Conservation (phyloP, 2,113 vertebrate species). For the Callospermophilus lateralis region DNA sequence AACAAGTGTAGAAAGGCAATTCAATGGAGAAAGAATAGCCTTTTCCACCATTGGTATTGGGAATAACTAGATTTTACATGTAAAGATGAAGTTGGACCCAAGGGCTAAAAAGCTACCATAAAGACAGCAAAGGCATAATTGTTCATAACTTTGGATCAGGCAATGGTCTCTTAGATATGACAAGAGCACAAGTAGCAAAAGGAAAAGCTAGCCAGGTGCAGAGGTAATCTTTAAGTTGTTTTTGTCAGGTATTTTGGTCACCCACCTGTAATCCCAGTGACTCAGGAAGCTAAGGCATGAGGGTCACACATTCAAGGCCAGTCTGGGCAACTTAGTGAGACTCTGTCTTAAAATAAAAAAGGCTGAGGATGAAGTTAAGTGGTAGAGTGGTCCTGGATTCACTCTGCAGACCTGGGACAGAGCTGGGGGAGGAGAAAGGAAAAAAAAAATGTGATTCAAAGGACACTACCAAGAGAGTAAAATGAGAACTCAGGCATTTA, state of each 20-base stretch:
- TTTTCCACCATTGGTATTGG: not conserved
- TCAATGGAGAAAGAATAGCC: conserved; percentile 5
- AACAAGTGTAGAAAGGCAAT: not conserved
- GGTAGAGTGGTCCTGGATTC: too few relatives aligned
- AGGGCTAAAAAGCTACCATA: not conserved
- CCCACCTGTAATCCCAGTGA: too few relatives aligned
- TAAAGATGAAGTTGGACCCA: not conserved
- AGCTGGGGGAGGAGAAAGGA: too few relatives aligned
- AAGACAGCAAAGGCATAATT: not conserved
- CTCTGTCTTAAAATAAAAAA: too few relatives aligned
- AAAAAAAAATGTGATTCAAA: not conserved
- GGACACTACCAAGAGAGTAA: not conserved
- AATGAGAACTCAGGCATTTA: not conserved
- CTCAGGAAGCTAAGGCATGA: too few relatives aligned
- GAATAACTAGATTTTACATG: not conserved
- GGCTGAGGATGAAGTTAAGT: too few relatives aligned
- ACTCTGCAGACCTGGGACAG: too few relatives aligned
- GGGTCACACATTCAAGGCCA: too few relatives aligned
- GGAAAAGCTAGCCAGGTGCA: not conserved
- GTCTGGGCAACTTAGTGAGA: too few relatives aligned
- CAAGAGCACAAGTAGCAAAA: not conserved
- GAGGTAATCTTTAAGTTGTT: too few relatives aligned
- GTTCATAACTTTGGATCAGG: not conserved
- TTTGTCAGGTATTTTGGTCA: too few relatives aligned
- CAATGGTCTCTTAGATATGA: not conserved